phyloP scores from a whole-genome alignment of 2,888 invertebrate species.

The Plebejus melissa region DNA sequence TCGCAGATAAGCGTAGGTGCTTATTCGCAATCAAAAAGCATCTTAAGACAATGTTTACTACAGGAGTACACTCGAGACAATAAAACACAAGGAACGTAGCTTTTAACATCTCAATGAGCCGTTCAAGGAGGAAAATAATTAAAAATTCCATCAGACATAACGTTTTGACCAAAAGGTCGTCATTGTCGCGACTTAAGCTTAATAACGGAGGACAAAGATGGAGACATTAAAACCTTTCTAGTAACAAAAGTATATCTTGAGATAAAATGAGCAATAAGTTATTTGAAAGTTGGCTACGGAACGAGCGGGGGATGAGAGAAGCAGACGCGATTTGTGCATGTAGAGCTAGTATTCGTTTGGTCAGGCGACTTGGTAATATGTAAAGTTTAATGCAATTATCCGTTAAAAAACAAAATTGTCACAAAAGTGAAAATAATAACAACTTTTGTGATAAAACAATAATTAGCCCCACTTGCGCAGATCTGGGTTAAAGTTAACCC shows the following conservation, averaged over 20 bases:
- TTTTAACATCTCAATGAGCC: conserved; percentile 33
- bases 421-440: too few relatives aligned
- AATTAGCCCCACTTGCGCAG: too few relatives aligned
- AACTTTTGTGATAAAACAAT: too few relatives aligned
- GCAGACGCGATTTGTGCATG: background rate
- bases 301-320: conserved; percentile 22
- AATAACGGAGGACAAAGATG: conserved; percentile 67
- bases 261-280: conserved; percentile 58
- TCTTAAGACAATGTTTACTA: background rate
- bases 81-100: conserved; percentile 28
- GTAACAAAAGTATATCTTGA: conserved; percentile 57
- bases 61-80: conserved; percentile 4
- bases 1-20: background rate
- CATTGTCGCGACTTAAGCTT: conserved; percentile 66
- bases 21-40: background rate
- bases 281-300: conserved; percentile 35
- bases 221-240: conserved; percentile 65
- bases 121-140: conserved; percentile 43
- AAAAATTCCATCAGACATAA: conserved; percentile 57
- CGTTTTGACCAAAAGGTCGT: conserved; percentile 51
- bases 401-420: background rate
- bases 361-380: too few relatives aligned
- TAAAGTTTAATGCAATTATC: background rate
- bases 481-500: too few relatives aligned
- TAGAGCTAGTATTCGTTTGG: background rate